Evolutionary conservation across 2,113 vertebrate species (phyloP).

Genomic region (Macaca fascicularis): T2T-MFA8v1.1 NC_088389.1:72122501-72123000

Average conservation of each 20-base stretch:
- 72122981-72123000: too few species aligned
- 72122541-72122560: slow-evolving; percentile 14
- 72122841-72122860: too few species aligned
- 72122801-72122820: too few species aligned
- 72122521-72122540: slow-evolving; percentile 52
- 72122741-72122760: slow-evolving; percentile 22
- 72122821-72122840: too few species aligned
- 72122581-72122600: neutral
- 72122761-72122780: too few species aligned
- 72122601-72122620: neutral
- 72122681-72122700: slow-evolving; percentile 44
- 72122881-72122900: too few species aligned
- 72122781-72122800: too few species aligned
- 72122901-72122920: too few species aligned
- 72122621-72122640: neutral
- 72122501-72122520: slow-evolving; percentile 5
- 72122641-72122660: neutral
- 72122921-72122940: too few species aligned
- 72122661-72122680: neutral
- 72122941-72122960: too few species aligned
- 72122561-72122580: slow-evolving; percentile 5
- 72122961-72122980: too few species aligned
- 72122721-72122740: slow-evolving; percentile 32
- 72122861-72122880: too few species aligned
- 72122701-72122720: neutral